Evolutionary conservation across 2,113 vertebrate species (phyloP).

Genomic region (Rhynchomys soricoides): DNA sequence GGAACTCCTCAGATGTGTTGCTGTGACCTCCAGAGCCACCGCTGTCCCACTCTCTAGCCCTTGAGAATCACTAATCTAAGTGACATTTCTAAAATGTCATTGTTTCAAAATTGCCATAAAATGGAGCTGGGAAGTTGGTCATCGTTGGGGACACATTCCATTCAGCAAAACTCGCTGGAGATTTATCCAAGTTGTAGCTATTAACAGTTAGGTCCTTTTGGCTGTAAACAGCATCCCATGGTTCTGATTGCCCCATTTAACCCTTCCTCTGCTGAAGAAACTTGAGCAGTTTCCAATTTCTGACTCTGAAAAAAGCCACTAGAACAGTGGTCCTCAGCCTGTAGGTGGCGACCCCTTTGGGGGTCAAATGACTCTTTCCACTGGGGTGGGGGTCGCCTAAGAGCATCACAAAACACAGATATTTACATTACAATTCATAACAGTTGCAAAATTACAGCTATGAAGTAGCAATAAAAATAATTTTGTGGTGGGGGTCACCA

Average conservation of each 20-base stretch:
- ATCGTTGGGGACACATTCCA: background rate
- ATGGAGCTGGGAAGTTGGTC: background rate
- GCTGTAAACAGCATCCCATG: background rate
- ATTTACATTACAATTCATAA: background rate
- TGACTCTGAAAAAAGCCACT: background rate
- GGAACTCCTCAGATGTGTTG: background rate
- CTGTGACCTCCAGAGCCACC: background rate
- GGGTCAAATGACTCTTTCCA: too few relatives aligned
- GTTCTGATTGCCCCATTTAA: background rate
- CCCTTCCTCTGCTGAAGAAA: background rate
- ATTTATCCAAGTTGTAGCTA: background rate
- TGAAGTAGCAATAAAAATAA: background rate
- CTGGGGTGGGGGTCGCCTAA: background rate
- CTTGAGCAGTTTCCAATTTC: background rate
- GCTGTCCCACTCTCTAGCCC: background rate
- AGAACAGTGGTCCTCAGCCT: too few relatives aligned
- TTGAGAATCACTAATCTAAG: background rate
- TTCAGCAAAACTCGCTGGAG: background rate
- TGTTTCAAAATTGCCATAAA: background rate
- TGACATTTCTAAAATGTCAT: background rate
- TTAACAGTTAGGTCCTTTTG: background rate
- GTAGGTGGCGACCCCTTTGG: fast-evolving
- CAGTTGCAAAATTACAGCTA: background rate
- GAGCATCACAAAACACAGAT: background rate
- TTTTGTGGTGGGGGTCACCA: background rate